phyloP scores from a whole-genome alignment of 2,888 invertebrate species.

The Hartigia nigra region DNA sequence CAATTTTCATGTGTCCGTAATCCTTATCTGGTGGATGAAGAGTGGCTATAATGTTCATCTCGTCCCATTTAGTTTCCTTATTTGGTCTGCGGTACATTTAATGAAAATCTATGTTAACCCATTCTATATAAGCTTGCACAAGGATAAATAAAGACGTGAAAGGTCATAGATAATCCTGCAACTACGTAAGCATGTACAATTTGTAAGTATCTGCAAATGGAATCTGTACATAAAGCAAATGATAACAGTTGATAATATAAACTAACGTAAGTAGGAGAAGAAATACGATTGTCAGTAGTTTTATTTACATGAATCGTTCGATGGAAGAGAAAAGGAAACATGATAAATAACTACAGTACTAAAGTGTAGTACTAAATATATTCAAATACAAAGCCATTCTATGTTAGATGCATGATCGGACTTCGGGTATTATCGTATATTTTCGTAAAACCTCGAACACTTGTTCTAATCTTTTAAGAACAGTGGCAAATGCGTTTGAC shows the following conservation, averaged over 20 bases:
- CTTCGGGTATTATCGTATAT: not conserved
- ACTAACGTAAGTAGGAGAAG: not conserved
- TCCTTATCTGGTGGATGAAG: conserved; percentile 98
- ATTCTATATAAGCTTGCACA: not conserved
- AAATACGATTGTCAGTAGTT: not conserved
- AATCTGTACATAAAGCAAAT: not conserved
- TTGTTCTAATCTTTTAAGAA: not conserved
- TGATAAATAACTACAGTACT: not conserved
- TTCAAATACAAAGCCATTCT: not conserved
- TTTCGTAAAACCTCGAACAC: not conserved
- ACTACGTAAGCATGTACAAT: not conserved
- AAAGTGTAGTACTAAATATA: not conserved
- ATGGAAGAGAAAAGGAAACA: not conserved
- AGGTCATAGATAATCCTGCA: not conserved
- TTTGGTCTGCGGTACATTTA: conserved; percentile 45
- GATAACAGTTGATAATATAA: too few relatives aligned
- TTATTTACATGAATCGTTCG: not conserved
- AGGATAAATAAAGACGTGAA: not conserved
- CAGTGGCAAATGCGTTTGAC: not conserved
- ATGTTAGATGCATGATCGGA: not conserved
- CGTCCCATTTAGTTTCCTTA: conserved; percentile 90
- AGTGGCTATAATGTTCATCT: conserved; percentile 98
- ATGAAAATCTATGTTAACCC: not conserved
- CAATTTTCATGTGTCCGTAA: conserved; percentile 99
- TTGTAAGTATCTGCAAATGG: not conserved